Percentiles rank a stretch among this genome's conserved stretches.
These are phyloP conservation scores for Trialeurodes vaporariorum DNA, from an alignment of 1,140 invertebrate genomes.

Conservation along the genomic window DNA sequence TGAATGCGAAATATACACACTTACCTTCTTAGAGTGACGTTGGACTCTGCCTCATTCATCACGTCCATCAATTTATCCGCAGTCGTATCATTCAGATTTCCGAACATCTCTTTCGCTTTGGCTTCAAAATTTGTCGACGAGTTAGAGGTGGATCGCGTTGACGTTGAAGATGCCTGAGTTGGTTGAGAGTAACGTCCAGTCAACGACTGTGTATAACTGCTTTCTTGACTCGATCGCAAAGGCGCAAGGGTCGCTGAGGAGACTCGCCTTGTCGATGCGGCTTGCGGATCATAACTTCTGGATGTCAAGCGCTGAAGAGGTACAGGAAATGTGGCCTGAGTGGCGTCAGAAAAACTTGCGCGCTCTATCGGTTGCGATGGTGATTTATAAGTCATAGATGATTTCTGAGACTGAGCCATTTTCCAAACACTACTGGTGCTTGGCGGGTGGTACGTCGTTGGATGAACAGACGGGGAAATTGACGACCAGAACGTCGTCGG, in stretches of 20 bases:
- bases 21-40: conserved; percentile 52
- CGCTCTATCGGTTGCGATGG: background rate
- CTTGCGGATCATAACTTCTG: background rate
- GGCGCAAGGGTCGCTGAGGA: background rate
- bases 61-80: conserved; percentile 58
- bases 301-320: conserved; percentile 9
- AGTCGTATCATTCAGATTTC: conserved; percentile 58
- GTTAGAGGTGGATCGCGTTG: background rate
- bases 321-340: conserved; percentile 7
- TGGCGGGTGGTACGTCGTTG: conserved; percentile 7
- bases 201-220: too few species aligned
- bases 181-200: background rate
- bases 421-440: background rate
- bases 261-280: background rate
- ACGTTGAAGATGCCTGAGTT: conserved; percentile 6
- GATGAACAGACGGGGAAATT: background rate
- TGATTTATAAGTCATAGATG: background rate
- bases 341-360: background rate
- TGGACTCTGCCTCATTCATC: conserved; percentile 65
- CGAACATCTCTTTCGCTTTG: conserved; percentile 54
- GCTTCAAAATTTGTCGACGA: conserved; percentile 38
- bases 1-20: conserved; percentile 1
- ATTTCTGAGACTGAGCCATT: background rate
- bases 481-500: background rate
- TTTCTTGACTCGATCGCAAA: too few species aligned